Percentiles rank a stretch among this genome's conserved stretches.
These are phyloP conservation scores for Diachasmimorpha longicaudata DNA, from an alignment of 1,140 invertebrate species.

Conservation along the genomic window DNA sequence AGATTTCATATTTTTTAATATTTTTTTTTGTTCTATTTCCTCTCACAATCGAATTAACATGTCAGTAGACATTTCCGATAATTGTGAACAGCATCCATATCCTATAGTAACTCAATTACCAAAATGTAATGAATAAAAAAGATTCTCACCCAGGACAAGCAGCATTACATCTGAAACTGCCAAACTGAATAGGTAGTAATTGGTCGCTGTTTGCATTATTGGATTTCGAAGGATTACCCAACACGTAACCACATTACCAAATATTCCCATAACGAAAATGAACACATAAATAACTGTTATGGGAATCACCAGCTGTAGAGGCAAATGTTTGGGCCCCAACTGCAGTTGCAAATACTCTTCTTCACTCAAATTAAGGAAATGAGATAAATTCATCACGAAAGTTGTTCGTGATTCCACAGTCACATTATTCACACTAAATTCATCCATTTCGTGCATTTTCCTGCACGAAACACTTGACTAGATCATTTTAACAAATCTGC, in stretches of 20 bases:
- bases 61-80: too few relatives aligned
- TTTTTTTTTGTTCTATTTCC: too few relatives aligned
- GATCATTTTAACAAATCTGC: too few relatives aligned
- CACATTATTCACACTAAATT: background rate
- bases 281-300: conserved; percentile 64
- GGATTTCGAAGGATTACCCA: conserved; percentile 70
- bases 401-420: background rate
- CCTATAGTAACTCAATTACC: too few relatives aligned
- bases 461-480: background rate
- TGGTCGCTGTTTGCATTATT: conserved; percentile 66
- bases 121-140: background rate
- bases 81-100: too few relatives aligned
- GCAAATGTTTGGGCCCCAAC: background rate
- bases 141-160: conserved; percentile 52
- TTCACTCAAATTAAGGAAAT: conserved; percentile 31
- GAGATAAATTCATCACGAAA: conserved; percentile 23
- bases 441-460: background rate
- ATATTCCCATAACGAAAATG: conserved; percentile 69
- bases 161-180: conserved; percentile 61
- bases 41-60: too few relatives aligned
- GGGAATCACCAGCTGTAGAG: conserved; percentile 42
- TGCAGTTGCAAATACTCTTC: conserved; percentile 39
- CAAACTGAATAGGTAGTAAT: conserved; percentile 74
- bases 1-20: too few relatives aligned
- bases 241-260: conserved; percentile 72